Conservation (phyloP, 92 coral and sea anemone species). For the Epizoanthus scotinus region DNA sequence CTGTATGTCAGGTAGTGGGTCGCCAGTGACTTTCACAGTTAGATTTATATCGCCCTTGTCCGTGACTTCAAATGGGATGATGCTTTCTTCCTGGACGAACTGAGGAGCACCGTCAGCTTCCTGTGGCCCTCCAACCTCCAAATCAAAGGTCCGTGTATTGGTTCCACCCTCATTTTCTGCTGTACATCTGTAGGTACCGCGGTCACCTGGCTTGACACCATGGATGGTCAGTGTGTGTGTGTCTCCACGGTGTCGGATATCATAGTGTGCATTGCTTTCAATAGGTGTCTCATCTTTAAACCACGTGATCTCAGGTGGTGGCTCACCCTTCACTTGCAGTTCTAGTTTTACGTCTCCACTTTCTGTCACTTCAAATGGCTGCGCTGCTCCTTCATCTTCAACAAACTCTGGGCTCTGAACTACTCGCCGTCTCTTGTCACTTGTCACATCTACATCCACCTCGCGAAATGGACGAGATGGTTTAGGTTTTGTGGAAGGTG, state of each 20-base stretch:
- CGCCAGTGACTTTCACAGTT: conserved; percentile 64
- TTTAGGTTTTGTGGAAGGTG: conserved; percentile 34
- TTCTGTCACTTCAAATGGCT: conserved; percentile 40
- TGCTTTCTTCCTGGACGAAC: conserved; percentile 65
- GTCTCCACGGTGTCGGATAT: conserved; percentile 54
- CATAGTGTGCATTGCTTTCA: conserved; percentile 40
- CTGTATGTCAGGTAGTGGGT: conserved; percentile 64
- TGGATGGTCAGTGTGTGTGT: conserved; percentile 66
- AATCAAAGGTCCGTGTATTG: conserved; percentile 46
- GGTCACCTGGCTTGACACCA: conserved; percentile 74
- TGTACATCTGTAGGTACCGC: conserved; percentile 61
- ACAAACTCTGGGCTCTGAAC: conserved; percentile 35
- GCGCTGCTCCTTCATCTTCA: conserved; percentile 38
- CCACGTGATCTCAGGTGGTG: conserved; percentile 52
- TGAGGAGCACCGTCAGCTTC: conserved; percentile 44
- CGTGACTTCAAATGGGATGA: conserved; percentile 65
- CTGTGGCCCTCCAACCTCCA: conserved; percentile 53
- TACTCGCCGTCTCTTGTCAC: conserved; percentile 27
- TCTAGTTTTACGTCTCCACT: conserved; percentile 53
- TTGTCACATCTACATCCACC: background rate
- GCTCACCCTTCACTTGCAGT: conserved; percentile 51
- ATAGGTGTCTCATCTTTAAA: conserved; percentile 47
- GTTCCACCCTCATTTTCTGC: conserved; percentile 55
- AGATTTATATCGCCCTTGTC: conserved; percentile 65
- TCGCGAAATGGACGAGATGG: conserved; percentile 12